Percentiles rank a stretch among this genome's conserved stretches.
Conservation (phyloP, 2,797 vertebrate genomes). For the Brachymystax lenok region DNA sequence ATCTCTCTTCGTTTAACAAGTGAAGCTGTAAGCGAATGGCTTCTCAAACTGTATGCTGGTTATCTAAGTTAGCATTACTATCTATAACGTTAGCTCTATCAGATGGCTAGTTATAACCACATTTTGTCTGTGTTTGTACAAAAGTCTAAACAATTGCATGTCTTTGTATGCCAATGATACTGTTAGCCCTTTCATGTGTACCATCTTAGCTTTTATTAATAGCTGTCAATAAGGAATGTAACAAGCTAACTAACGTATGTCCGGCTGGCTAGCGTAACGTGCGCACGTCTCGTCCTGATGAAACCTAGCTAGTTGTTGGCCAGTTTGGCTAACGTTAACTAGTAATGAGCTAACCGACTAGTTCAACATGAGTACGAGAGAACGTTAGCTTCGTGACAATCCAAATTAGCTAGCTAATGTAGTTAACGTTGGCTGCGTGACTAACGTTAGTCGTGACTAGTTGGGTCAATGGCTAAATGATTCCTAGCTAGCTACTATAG, state of each 20-base stretch:
- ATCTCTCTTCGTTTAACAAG: slow-evolving; percentile 22
- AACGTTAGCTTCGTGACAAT: not conserved
- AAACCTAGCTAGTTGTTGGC: not conserved
- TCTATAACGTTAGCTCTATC: not conserved
- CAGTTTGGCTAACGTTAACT: not conserved
- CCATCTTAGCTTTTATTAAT: not conserved
- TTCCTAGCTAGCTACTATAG: not conserved
- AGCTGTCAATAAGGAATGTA: slow-evolving; percentile 37
- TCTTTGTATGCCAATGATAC: slow-evolving; percentile 31
- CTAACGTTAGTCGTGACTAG: slow-evolving; percentile 21
- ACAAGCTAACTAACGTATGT: not conserved
- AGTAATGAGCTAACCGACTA: not conserved
- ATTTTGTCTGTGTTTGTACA: too few relatives aligned
- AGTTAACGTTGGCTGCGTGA: not conserved
- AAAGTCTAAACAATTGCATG: not conserved
- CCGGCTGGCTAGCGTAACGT: slow-evolving; percentile 26
- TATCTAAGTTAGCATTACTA: slow-evolving; percentile 29
- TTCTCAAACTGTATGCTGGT: slow-evolving; percentile 49
- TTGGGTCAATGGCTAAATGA: slow-evolving; percentile 32
- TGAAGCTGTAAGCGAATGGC: slow-evolving; percentile 46
- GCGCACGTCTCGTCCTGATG: not conserved
- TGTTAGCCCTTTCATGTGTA: slow-evolving; percentile 45
- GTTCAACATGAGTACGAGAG: not conserved
- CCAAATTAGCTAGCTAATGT: not conserved
- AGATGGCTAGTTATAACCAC: not conserved